Percentiles rank a stretch among this genome's conserved stretches.
Evolutionary conservation across 1,140 invertebrate species (phyloP).

Genomic region (Meloidogyne chitwoodi): DNA sequence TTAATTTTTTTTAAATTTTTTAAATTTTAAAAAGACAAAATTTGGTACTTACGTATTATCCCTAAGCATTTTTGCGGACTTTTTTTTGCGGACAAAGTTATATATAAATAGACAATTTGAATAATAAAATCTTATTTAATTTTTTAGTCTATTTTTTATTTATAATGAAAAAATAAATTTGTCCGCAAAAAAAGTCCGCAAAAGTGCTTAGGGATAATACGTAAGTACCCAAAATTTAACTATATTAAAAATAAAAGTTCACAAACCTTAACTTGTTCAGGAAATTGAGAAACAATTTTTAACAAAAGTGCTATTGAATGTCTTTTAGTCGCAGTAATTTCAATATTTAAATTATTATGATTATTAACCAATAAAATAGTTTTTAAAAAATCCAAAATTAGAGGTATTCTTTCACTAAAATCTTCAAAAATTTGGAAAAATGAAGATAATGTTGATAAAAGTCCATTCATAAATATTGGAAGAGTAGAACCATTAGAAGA

Average conservation of each 20-base stretch:
- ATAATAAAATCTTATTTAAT: no score
- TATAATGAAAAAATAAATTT: no score
- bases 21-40: no score
- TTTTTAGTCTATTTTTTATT: no score
- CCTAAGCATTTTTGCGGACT: no score
- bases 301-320: conserved; percentile 41
- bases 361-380: conserved; percentile 18
- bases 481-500: neutral
- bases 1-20: conserved; percentile 20
- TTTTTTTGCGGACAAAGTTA: no score
- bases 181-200: no score
- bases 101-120: no score
- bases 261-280: conserved; percentile 33
- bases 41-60: no score
- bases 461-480: conserved; percentile 27
- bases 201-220: no score
- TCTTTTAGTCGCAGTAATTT: conserved; percentile 36
- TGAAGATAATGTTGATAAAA: conserved; percentile 45
- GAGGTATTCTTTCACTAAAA: conserved; percentile 32
- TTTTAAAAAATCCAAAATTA: conserved; percentile 38
- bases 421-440: conserved; percentile 43
- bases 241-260: neutral
- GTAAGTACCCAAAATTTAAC: no score
- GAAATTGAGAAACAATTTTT: conserved; percentile 32
- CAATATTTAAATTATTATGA: conserved; percentile 20